Evolutionary conservation across 37 sponge, comb jelly and placozoan species (phyloP).

Genomic region (Spongilla lacustris): DNA sequence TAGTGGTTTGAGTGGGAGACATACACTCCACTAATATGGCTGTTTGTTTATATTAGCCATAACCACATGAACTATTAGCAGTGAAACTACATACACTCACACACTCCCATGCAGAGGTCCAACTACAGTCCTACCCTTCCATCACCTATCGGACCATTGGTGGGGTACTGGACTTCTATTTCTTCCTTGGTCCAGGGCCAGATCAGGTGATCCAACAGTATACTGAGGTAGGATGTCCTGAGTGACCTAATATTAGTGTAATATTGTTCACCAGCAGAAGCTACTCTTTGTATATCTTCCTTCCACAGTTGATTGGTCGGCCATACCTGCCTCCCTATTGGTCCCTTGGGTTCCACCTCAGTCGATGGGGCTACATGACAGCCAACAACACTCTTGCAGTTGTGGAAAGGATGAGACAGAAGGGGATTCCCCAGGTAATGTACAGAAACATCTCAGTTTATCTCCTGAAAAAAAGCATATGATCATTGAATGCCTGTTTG

Average conservation of each 20-base stretch:
- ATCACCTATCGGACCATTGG: conserved; percentile 82
- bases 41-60: no score
- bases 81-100: no score
- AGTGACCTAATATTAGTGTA: no score
- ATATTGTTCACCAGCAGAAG: no score
- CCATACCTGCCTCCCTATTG: conserved; percentile 88
- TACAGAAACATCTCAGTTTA: not conserved
- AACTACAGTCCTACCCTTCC: conserved; percentile 66
- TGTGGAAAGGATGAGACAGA: conserved; percentile 64
- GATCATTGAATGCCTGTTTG: no score
- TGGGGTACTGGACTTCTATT: conserved; percentile 83
- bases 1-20: no score
- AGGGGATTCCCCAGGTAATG: conserved; percentile 54
- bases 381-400: conserved; percentile 45
- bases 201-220: conserved; percentile 75
- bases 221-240: conserved; percentile 53
- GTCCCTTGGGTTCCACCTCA: conserved; percentile 87
- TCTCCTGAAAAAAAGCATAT: no score
- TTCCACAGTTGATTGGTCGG: conserved; percentile 74
- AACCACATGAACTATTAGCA: no score
- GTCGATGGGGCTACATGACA: conserved; percentile 80
- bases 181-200: conserved; percentile 81
- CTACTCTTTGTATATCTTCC: no score
- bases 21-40: no score
- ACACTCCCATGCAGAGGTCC: no score